Conservation (phyloP, 1,140 invertebrate species). For the Trachymyrmex septentrionalis region DNA sequence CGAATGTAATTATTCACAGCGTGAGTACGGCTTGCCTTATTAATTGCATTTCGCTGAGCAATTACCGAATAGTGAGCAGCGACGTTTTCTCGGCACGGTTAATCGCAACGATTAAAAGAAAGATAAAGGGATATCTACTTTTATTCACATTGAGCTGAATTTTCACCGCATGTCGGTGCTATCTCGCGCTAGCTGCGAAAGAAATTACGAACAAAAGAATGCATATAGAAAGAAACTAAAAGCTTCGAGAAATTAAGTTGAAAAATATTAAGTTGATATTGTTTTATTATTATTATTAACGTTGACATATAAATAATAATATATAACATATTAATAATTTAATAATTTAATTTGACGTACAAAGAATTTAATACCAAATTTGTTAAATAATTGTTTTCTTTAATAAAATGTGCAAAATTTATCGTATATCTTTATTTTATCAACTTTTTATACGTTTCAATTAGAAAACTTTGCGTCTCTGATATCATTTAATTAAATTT, state of each 20-base stretch:
- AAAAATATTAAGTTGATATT: neutral
- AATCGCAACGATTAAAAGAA: slow-evolving; percentile 51
- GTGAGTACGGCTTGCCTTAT: slow-evolving; percentile 39
- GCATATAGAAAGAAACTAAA: no score
- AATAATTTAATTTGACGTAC: no score
- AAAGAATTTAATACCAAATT: neutral
- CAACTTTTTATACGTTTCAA: neutral
- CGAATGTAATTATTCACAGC: slow-evolving; percentile 68
- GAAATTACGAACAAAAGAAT: neutral
- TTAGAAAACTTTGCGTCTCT: slow-evolving; percentile 32
- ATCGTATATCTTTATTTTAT: slow-evolving; percentile 10
- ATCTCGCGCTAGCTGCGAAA: neutral
- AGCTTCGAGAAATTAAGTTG: neutral
- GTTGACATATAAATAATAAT: no score
- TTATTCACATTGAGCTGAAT: slow-evolving; percentile 27
- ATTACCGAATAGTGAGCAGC: slow-evolving; percentile 42
- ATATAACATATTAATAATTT: no score
- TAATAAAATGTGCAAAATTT: neutral
- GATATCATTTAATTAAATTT: slow-evolving; percentile 42
- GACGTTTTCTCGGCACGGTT: neutral
- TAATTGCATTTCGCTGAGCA: slow-evolving; percentile 62
- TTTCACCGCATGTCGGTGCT: neutral
- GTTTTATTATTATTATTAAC: no score
- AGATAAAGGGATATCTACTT: slow-evolving; percentile 19
- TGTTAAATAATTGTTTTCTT: neutral